These are phyloP conservation scores for Brachionus paranguensis DNA, from an alignment of 1,140 invertebrate species.

Conservation along the genomic window DNA sequence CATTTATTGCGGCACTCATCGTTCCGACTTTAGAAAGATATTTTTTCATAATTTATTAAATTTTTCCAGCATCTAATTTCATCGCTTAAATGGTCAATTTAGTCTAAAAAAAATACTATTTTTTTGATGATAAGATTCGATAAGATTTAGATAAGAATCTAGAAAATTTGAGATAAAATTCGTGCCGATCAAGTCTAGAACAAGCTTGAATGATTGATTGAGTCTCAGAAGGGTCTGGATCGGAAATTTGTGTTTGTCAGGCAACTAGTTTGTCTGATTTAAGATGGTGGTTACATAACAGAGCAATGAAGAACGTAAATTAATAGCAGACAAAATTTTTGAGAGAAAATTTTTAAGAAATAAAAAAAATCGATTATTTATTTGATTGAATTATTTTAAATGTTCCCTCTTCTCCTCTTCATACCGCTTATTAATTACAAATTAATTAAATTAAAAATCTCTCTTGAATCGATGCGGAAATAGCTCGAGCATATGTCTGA, in stretches of 20 bases:
- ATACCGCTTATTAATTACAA: background rate
- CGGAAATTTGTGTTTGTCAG: background rate
- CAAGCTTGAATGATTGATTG: background rate
- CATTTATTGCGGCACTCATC: background rate
- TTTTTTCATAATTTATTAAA: background rate
- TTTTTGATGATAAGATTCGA: background rate
- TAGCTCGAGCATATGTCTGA: background rate
- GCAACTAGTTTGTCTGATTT: background rate
- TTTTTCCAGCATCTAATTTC: background rate
- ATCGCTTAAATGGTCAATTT: background rate
- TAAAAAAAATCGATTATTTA: slow-evolving; percentile 15
- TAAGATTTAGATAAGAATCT: background rate
- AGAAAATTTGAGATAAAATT: background rate
- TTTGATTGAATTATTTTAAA: slow-evolving; percentile 23
- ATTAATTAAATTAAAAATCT: background rate
- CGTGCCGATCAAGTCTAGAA: background rate
- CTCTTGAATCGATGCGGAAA: background rate
- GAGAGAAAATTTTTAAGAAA: background rate
- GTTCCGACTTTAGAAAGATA: background rate
- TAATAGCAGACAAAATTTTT: background rate
- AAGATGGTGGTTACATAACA: background rate
- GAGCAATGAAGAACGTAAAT: background rate
- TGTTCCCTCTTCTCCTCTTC: background rate
- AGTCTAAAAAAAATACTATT: background rate
- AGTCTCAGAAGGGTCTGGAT: background rate